Evolutionary conservation across 2,797 vertebrate species (phyloP), one percentile per base, ranked within the genome.

Genomic region (Danio kyathit): DNA sequence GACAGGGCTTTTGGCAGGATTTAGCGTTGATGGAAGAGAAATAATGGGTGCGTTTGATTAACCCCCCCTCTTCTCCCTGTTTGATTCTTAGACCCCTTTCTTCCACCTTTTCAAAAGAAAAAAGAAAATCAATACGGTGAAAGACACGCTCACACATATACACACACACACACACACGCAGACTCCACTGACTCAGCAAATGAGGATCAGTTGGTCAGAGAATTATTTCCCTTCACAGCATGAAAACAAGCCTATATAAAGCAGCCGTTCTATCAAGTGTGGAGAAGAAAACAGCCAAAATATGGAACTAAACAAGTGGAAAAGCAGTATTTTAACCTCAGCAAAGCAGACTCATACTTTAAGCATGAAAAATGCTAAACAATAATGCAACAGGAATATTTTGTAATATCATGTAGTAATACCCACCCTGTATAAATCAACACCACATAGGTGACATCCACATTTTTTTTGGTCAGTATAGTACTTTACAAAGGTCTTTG

Each of bases 171-270:
- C n/a, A 64, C 64, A 69, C 65, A 77, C 80, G 77, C 60, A 40
- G 61, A 66, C 57, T 40, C 76, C 29, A 41, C 76, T 85, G 84
- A 86, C 85, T 84, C 82, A 84, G 85, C 85, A 84, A 69, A 82
- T 79, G 63, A 60, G 67, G 73, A 69, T 79, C 57, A 80, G 67
- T 65, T 73, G 73, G 72, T 74, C 67, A 29, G 72, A 83, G 43
- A 83, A 70, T 74, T 49, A 76, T 76, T 60, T 75, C 29, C 49
- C 59, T 71, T 16, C 59, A 80, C 60, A 79, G 64, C 60, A 43
- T 74, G 56, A 73, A 80, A 81, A 66, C 56, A 64, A 67, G 49
- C 76, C 60, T 72, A 65, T 60, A 74, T 74, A 76, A 66, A 76
- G 51, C 38, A 74, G 29, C 19, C 19, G 12, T 67, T 66, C 38